Evolutionary conservation across 2,113 vertebrate genomes (phyloP).

Genomic region (Anolis sagrei): DNA sequence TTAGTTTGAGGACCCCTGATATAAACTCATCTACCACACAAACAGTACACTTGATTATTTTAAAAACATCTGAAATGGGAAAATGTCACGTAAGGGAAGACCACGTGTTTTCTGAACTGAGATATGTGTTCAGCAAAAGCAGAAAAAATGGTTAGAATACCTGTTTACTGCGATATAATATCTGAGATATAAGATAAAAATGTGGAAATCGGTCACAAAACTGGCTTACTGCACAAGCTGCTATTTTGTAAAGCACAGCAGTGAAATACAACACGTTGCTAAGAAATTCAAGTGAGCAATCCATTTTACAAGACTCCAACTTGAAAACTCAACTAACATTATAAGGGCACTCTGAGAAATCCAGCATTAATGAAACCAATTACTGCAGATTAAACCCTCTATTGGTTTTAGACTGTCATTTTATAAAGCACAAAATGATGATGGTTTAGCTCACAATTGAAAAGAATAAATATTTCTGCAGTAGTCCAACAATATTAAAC

Average conservation of each 20-base stretch:
- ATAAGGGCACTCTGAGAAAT: neutral
- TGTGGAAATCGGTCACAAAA: neutral
- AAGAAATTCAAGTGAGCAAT: neutral
- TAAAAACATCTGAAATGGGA: too few relatives aligned
- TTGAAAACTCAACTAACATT: neutral
- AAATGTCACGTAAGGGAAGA: too few relatives aligned
- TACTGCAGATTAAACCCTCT: neutral
- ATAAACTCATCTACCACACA: too few relatives aligned
- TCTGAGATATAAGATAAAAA: neutral
- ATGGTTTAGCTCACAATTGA: conserved; percentile 27
- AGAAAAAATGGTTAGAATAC: neutral
- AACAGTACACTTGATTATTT: too few relatives aligned
- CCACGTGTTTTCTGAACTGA: too few relatives aligned
- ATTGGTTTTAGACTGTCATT: neutral
- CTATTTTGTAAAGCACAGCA: neutral
- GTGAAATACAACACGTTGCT: neutral
- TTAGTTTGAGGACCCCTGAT: too few relatives aligned
- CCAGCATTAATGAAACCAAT: neutral
- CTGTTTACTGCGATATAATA: neutral
- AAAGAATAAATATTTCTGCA: neutral
- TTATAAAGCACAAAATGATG: neutral
- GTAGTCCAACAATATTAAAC: rapidly evolving
- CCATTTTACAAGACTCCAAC: neutral
- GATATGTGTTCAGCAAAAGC: neutral
- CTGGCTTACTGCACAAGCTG: neutral